Conservation (phyloP, 2,888 invertebrate genomes). For the Agriopis leucophaearia region DNA sequence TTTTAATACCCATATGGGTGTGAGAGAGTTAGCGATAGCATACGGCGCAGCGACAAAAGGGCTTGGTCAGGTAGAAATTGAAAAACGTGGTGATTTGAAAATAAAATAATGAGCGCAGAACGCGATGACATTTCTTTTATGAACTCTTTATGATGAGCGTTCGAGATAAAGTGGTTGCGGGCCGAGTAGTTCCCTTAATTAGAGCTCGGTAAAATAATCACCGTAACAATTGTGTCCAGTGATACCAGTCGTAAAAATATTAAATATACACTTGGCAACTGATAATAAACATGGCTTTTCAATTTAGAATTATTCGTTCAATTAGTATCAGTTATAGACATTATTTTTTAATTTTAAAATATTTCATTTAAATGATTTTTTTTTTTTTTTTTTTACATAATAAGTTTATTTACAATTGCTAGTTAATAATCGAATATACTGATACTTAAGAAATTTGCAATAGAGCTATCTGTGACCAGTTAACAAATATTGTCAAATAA, state of each 20-base stretch:
- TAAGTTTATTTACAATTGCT: not conserved
- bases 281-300: not conserved
- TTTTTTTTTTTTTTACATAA: no score
- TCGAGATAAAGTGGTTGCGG: slow-evolving; percentile 34
- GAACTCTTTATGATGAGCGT: slow-evolving; percentile 38
- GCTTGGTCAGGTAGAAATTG: slow-evolving; percentile 58
- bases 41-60: slow-evolving; percentile 60
- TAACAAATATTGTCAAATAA: slow-evolving; percentile 42
- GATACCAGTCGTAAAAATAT: slow-evolving; percentile 23
- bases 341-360: not conserved
- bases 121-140: slow-evolving; percentile 40
- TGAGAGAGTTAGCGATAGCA: slow-evolving; percentile 50
- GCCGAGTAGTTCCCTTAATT: slow-evolving; percentile 39
- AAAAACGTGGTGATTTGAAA: slow-evolving; percentile 51
- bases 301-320: not conserved
- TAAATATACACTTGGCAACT: not conserved
- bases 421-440: not conserved
- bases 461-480: slow-evolving; percentile 9
- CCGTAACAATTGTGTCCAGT: slow-evolving; percentile 26
- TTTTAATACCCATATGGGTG: slow-evolving; percentile 43
- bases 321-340: not conserved
- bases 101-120: slow-evolving; percentile 41
- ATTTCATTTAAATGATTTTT: no score
- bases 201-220: slow-evolving; percentile 31
- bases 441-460: slow-evolving; percentile 1